Conservation (phyloP, 2,888 invertebrate species). For the Bruchidius siliquastri region DNA sequence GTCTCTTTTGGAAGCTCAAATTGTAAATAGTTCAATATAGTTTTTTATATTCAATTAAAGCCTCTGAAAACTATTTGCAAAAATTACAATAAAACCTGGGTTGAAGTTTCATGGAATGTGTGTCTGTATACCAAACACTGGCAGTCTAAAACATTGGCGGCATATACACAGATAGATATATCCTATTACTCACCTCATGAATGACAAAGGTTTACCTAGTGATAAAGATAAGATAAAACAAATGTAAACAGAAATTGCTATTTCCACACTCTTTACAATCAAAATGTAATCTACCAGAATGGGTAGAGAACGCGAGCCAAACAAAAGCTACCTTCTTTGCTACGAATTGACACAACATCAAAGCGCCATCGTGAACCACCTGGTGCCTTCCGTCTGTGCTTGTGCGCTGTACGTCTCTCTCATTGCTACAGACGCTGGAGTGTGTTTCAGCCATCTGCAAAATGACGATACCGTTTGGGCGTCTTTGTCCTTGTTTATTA, state of each 20-base stretch:
- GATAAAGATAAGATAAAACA: slow-evolving; percentile 1
- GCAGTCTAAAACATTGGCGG: neutral
- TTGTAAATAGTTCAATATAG: too few relatives aligned
- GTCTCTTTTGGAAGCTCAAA: too few relatives aligned
- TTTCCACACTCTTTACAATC: neutral
- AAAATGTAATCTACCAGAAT: neutral
- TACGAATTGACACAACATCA: slow-evolving; percentile 45
- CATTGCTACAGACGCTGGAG: slow-evolving; percentile 63
- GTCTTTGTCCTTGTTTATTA: slow-evolving; percentile 47
- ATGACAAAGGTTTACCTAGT: neutral
- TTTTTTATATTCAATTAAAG: too few relatives aligned
- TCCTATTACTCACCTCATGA: slow-evolving; percentile 1
- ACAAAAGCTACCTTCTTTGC: slow-evolving; percentile 16
- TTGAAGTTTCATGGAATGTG: too few relatives aligned
- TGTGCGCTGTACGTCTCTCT: slow-evolving; percentile 62
- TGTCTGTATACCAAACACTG: neutral
- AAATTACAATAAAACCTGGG: too few relatives aligned
- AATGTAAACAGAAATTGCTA: neutral
- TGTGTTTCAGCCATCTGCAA: slow-evolving; percentile 60
- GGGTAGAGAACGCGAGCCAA: neutral
- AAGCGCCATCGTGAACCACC: slow-evolving; percentile 50
- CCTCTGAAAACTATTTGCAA: too few relatives aligned
- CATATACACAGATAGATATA: slow-evolving; percentile 2
- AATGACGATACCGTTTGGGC: slow-evolving; percentile 55
- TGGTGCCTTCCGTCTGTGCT: slow-evolving; percentile 56